Evolutionary conservation across 1,140 invertebrate genomes (phyloP), one percentile per base, ranked within the genome.

Genomic region (Aphis craccivora): DNA sequence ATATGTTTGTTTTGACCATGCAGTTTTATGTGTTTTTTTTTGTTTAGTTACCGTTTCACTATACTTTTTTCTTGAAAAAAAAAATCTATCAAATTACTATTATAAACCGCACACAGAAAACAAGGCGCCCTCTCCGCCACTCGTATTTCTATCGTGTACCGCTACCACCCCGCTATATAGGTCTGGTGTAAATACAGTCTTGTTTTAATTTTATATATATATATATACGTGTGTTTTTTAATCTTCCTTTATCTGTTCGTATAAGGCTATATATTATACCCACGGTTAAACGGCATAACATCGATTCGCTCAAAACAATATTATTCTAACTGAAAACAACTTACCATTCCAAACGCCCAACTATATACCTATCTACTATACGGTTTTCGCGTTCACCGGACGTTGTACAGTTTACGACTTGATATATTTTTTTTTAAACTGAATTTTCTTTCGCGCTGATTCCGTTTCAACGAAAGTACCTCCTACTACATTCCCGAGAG

Each of bases 31-130:
- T 92, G 3, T 60, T 90, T 40, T 40, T 43, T 90, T 53, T 53
- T 89, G 2, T 51, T 45, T 51, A 91, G 90, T 91, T 91, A 91
- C 90, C 90, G 90, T 91, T 45, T 76, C 83, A 40, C 40, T 91
- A 60, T n/a, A 14, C 18, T 43, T 25, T 45, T 51, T 55, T 60
- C 48, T 37, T 35, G 76, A 8, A 35, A 40, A 35, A 37, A 35
- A 35, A 35, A 35, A 35, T 37, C 76, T 83, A 7, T 84, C 25
- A 30, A 25, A 51, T 51, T 51, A 14, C 25, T 86, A 86, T 45
- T 45, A 87, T 87, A 45, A 30, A 30, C 23, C 84, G 37, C 37
- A 25, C 22, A 51, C 5, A 35, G 30, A 2, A 30, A 25, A 18
- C 37, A 23, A 7, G 1, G 5, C 5, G 45, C 2, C 11, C 7